Percentiles rank a stretch among this genome's conserved stretches.
These are phyloP conservation scores for Taxidea taxus DNA, from an alignment of 2,113 vertebrate species.

Conservation along the genomic window DNA sequence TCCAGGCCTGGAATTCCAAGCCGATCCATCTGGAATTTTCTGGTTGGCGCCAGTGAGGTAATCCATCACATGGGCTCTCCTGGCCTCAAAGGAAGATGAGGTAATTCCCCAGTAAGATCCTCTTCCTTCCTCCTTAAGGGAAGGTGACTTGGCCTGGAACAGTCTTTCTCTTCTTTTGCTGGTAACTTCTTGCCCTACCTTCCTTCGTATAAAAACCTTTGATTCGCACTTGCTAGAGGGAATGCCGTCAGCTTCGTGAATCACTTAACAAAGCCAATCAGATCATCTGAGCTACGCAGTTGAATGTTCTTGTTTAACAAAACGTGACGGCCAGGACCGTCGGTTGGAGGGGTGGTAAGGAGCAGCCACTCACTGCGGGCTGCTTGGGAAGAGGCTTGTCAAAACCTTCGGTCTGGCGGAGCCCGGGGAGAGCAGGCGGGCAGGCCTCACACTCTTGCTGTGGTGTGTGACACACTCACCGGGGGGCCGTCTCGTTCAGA, in stretches of 20 bases:
- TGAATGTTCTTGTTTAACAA: neutral
- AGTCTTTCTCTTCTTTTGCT: neutral
- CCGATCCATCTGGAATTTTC: neutral
- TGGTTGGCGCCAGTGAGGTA: neutral
- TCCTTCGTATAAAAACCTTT: neutral
- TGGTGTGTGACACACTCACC: neutral
- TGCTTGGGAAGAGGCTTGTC: neutral
- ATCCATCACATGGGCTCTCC: neutral
- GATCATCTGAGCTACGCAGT: neutral
- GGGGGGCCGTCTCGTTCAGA: neutral
- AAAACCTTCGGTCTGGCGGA: rapidly evolving
- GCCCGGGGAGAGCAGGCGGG: too few species aligned
- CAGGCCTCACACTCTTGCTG: neutral
- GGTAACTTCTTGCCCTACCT: neutral
- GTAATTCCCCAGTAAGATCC: neutral
- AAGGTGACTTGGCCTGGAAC: neutral
- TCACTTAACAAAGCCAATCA: neutral
- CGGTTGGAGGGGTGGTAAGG: rapidly evolving
- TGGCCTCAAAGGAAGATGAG: neutral
- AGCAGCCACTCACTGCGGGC: too few species aligned
- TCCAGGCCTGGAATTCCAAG: neutral
- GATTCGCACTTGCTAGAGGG: neutral
- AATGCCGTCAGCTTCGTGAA: neutral
- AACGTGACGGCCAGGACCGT: rapidly evolving
- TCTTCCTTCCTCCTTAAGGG: neutral